These are phyloP conservation scores for Cheilosia scutellata DNA, from an alignment of 2,888 invertebrate species.

Conservation along the genomic window DNA sequence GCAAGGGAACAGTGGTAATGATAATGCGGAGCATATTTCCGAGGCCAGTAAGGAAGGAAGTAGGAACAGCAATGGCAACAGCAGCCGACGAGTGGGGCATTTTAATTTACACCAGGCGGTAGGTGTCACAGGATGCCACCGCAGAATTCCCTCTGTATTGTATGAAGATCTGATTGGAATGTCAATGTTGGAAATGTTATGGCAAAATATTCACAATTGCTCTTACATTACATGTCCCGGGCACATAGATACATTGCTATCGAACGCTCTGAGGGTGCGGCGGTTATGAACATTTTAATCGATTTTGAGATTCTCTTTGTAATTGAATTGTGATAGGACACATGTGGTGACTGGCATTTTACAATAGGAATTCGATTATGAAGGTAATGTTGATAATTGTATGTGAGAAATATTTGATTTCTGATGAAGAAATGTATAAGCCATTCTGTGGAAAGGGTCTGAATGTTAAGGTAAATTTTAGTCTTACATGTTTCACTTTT, in stretches of 20 bases:
- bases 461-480: too few relatives aligned
- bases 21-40: slow-evolving; percentile 47
- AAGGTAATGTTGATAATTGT: slow-evolving; percentile 2
- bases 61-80: slow-evolving; percentile 25
- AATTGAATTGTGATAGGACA: slow-evolving; percentile 66
- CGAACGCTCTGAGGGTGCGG: slow-evolving; percentile 14
- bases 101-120: slow-evolving; percentile 67
- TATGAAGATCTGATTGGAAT: slow-evolving; percentile 69
- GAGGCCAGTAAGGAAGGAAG: slow-evolving; percentile 50
- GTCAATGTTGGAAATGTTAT: slow-evolving; percentile 63
- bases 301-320: slow-evolving; percentile 61
- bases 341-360: slow-evolving; percentile 51
- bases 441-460: too few relatives aligned
- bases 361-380: slow-evolving; percentile 40
- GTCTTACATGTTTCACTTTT: too few relatives aligned
- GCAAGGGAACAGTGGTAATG: slow-evolving; percentile 33
- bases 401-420: slow-evolving; percentile 7
- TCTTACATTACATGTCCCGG: slow-evolving; percentile 18
- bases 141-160: slow-evolving; percentile 51
- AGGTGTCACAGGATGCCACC: slow-evolving; percentile 69
- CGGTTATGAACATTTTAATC: slow-evolving; percentile 65
- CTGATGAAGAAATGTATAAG: neutral
- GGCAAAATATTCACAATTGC: slow-evolving; percentile 66
- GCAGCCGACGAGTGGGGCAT: slow-evolving; percentile 45
- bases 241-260: slow-evolving; percentile 6